Evolutionary conservation across 2,113 vertebrate species (phyloP), one percentile per base, ranked within the genome.

Genomic region (Heterochromis multidens): DNA sequence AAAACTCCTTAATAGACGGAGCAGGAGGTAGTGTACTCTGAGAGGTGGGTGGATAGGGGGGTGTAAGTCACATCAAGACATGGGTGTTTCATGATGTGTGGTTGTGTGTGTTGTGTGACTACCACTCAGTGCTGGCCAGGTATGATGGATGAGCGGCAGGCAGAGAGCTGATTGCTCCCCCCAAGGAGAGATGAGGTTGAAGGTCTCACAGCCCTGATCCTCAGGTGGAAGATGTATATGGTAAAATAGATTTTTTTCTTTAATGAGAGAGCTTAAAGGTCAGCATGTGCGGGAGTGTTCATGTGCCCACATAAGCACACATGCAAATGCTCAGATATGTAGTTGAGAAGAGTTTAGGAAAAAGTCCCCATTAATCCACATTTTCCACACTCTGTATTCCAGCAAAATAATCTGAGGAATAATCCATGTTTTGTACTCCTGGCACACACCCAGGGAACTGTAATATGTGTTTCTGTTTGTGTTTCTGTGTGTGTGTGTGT

Each of bases 191-290:
- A 60, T 60, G 37, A 90, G 77, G 90, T 83, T 86, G 89, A 86
- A 92, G 91, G 87, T 89, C 86, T 91, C 9, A 23, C 82, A 82
- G 80, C 77, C 56, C 81, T 87, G 88, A 89, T 91, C 87, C 43
- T 85, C 9, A 37, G 86, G 86, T 77, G 87, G 86, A 83, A 77
- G 40, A 86, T 77, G 56, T 86, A 29, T 81, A 70, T 79, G 77
- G 82, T 19, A 86, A 88, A 90, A 88, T 84, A 78, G 37, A 57
- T 63, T 79, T 37, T 70, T 54, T 19, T 21, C 60, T 87, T 88
- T 91, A 92, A 92, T 93, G 91, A 92, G 82, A 67, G 46, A 67
- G 80, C n/a, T n/a, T 70, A 92, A 92, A 92, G 92, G 90, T 92
- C 89, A 90, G 76, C 13, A 33, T 81, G 21, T 56, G 21, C 59